These are phyloP conservation scores for Drosophila stalkeri DNA, from an alignment of 2,888 invertebrate genomes.

Conservation along the genomic window DNA sequence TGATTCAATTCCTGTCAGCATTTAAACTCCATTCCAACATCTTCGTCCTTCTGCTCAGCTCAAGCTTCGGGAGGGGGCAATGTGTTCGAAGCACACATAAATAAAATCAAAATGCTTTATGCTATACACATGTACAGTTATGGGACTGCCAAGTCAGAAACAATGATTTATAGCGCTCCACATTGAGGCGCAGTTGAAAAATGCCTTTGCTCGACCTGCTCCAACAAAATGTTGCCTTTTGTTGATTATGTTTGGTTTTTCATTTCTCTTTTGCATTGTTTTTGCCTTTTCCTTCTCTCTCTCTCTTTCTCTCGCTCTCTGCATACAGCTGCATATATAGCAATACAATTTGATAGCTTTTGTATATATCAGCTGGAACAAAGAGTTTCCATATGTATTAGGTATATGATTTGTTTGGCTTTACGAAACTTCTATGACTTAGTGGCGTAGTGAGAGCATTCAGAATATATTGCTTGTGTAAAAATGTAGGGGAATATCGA, in stretches of 20 bases:
- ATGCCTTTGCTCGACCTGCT: not conserved
- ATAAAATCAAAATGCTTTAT: not conserved
- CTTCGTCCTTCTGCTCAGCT: no score
- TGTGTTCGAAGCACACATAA: not conserved
- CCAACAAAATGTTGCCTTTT: not conserved
- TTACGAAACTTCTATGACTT: not conserved
- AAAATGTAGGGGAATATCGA: not conserved
- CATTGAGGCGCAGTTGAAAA: not conserved
- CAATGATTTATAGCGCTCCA: constrained; percentile 8
- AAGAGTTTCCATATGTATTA: not conserved
- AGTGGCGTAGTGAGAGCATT: not conserved
- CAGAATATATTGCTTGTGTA: not conserved
- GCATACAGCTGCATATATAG: not conserved
- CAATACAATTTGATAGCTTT: not conserved
- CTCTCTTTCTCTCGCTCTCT: not conserved
- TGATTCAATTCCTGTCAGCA: constrained; percentile 4
- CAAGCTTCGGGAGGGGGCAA: not conserved
- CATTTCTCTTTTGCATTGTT: not conserved
- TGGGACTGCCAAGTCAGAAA: not conserved
- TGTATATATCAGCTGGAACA: not conserved
- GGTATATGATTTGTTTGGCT: not conserved
- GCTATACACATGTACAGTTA: not conserved
- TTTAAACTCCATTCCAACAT: not conserved
- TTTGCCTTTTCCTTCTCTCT: not conserved
- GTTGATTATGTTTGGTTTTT: not conserved